Evolutionary conservation across 2,888 invertebrate genomes (phyloP).

Genomic region (Hypsopygia costalis): DNA sequence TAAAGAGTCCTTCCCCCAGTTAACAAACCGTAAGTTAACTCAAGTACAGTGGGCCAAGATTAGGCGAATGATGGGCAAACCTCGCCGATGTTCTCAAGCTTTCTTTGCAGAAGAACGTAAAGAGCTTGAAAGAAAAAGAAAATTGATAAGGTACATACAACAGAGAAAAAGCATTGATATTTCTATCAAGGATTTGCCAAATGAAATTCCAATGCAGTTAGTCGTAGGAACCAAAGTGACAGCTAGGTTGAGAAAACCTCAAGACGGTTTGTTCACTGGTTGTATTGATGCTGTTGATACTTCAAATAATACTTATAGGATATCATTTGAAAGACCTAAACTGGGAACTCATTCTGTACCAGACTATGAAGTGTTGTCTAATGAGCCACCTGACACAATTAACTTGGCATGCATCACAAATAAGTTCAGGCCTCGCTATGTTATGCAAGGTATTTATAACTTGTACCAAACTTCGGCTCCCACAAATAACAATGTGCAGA

Average conservation of each 20-base stretch:
- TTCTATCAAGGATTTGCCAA: conserved; percentile 92
- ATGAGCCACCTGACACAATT: conserved; percentile 95
- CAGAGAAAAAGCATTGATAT: conserved; percentile 92
- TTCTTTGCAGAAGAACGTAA: conserved; percentile 97
- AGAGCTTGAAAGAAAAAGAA: conserved; percentile 93
- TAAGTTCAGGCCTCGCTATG: conserved; percentile 87
- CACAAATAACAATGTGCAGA: conserved; percentile 68
- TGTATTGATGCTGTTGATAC: conserved; percentile 98
- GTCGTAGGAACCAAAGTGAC: conserved; percentile 97
- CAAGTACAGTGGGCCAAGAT: conserved; percentile 98
- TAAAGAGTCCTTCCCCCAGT: conserved; percentile 95
- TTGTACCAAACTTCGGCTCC: conserved; percentile 54
- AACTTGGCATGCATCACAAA: conserved; percentile 91
- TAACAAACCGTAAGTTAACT: conserved; percentile 91
- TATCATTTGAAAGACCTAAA: conserved; percentile 95
- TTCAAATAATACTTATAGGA: conserved; percentile 95
- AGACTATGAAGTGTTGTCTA: conserved; percentile 97
- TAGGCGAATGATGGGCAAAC: conserved; percentile 97
- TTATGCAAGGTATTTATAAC: conserved; percentile 78
- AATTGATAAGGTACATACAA: conserved; percentile 95
- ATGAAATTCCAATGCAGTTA: conserved; percentile 96
- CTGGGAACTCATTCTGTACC: conserved; percentile 97
- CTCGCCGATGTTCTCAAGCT: conserved; percentile 94
- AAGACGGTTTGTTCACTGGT: conserved; percentile 97
- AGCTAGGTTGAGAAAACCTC: conserved; percentile 93